Evolutionary conservation across 2,797 vertebrate species (phyloP).

Genomic region (Sylvia borin): DNA sequence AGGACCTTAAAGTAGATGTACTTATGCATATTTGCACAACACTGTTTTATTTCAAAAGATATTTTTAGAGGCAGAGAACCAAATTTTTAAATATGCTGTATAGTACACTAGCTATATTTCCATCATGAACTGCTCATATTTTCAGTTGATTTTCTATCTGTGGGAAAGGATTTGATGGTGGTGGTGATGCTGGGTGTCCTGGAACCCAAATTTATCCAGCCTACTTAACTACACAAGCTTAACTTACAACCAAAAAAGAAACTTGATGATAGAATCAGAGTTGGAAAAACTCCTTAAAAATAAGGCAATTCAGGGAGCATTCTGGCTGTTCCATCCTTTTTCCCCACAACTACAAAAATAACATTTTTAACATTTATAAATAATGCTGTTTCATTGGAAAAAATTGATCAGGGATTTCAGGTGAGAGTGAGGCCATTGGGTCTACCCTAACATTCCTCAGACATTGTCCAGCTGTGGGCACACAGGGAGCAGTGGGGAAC

Average conservation of each 20-base stretch:
- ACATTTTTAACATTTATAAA: neutral
- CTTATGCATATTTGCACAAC: neutral
- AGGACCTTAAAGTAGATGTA: neutral
- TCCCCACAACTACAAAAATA: neutral
- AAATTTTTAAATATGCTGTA: neutral
- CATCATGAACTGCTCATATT: rapidly evolving
- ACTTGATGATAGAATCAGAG: neutral
- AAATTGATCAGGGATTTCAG: neutral
- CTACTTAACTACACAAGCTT: neutral
- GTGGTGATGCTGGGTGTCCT: neutral
- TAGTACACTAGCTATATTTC: neutral
- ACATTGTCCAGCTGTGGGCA: neutral
- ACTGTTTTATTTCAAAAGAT: neutral
- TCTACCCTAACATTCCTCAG: rapidly evolving
- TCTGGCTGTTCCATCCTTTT: neutral
- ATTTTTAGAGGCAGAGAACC: neutral
- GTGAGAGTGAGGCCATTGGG: too few species aligned
- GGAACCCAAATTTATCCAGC: neutral
- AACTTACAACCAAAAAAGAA: neutral
- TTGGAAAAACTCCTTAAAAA: neutral
- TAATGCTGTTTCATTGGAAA: neutral
- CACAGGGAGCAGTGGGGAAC: rapidly evolving
- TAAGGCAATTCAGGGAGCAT: neutral
- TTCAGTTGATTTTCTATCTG: neutral
- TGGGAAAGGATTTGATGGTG: neutral